Evolutionary conservation across 2,113 vertebrate genomes (phyloP).

Genomic region (Alectura lathami): DNA sequence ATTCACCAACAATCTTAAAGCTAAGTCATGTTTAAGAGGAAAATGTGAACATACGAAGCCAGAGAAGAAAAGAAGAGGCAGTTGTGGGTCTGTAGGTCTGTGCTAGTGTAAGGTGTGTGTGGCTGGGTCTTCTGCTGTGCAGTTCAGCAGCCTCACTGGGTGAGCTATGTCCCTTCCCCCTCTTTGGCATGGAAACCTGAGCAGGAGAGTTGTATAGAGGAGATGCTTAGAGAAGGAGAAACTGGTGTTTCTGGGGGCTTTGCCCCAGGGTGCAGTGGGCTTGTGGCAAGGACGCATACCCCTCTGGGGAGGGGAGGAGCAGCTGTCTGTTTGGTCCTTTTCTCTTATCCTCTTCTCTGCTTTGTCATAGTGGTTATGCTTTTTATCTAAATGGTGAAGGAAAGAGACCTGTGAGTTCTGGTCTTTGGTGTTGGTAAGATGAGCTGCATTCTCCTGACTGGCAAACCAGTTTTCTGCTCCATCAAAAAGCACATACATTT

Average conservation of each 20-base stretch:
- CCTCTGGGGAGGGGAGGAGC: background rate
- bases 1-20: background rate
- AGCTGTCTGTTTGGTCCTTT: background rate
- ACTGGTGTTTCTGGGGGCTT: background rate
- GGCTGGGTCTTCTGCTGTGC: background rate
- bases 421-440: background rate
- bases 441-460: background rate
- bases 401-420: background rate
- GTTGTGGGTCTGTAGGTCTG: background rate
- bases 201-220: background rate
- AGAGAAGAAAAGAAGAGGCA: background rate
- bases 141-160: fast-evolving
- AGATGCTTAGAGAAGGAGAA: background rate
- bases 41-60: background rate
- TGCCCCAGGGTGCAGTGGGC: background rate
- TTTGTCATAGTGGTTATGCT: background rate
- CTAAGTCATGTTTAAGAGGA: background rate
- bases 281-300: background rate
- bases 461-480: background rate
- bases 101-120: background rate
- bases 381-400: background rate
- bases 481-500: background rate
- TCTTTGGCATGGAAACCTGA: background rate
- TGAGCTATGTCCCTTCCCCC: background rate
- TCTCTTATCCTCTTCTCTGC: background rate